phyloP scores from a whole-genome alignment of 2,888 invertebrate species.

The Lasioglossum lativentre region DNA sequence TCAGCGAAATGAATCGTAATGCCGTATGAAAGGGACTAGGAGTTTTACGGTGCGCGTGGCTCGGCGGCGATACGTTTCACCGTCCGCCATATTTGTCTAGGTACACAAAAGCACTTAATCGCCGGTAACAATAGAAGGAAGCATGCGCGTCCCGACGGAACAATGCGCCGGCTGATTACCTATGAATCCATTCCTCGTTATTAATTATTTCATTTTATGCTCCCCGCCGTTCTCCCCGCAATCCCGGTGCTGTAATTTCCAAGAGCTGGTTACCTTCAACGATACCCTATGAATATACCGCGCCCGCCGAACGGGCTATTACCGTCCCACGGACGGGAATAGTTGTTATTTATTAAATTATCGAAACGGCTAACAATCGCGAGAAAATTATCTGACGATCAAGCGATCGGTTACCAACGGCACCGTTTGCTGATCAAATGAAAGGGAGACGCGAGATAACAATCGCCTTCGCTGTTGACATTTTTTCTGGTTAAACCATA shows the following conservation, averaged over 20 bases:
- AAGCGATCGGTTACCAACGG: not conserved
- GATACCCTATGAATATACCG: not conserved
- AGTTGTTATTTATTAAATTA: constrained; percentile 1
- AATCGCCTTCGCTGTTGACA: not conserved
- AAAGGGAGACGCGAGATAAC: not conserved
- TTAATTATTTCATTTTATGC: constrained; percentile 23
- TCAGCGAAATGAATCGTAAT: constrained; percentile 4
- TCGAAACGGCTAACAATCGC: not conserved
- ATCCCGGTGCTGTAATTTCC: not conserved
- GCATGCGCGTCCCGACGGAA: not conserved
- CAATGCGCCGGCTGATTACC: not conserved
- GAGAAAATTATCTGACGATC: not conserved
- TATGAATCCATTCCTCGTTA: constrained; percentile 28
- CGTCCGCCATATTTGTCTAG: not conserved
- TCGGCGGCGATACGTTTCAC: constrained; percentile 13
- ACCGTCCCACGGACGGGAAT: not conserved
- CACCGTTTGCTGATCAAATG: not conserved
- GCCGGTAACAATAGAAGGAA: constrained; percentile 22
- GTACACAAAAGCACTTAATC: constrained; percentile 8
- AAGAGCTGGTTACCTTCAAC: constrained; percentile 4
- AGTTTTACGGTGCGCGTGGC: not conserved
- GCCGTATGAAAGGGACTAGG: not conserved
- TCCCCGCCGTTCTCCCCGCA: not conserved
- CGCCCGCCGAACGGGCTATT: not conserved
- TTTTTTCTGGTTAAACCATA: not conserved